A percentile compares a stretch with the other conserved stretches of the same genome.
Evolutionary conservation across 1,140 invertebrate genomes (phyloP).

Genomic region (Oppia nitens): DNA sequence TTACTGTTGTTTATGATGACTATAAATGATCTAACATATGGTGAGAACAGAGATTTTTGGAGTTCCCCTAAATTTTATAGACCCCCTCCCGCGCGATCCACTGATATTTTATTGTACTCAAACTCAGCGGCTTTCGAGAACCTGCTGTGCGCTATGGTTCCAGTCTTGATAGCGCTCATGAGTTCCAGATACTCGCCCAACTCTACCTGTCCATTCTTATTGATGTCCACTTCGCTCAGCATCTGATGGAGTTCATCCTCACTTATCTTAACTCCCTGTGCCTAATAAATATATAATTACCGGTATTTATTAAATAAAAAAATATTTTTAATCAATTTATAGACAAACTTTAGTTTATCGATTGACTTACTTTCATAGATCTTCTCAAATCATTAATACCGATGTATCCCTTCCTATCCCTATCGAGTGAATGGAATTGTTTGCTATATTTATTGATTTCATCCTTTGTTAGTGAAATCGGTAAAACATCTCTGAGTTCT

Average conservation of each 20-base stretch:
- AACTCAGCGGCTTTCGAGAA: constrained; percentile 80
- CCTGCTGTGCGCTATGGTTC: constrained; percentile 68
- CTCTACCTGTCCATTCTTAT: constrained; percentile 98
- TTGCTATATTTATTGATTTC: constrained; percentile 88
- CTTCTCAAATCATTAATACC: constrained; percentile 90
- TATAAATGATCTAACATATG: no score
- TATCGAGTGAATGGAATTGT: constrained; percentile 84
- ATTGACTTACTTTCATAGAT: constrained; percentile 63
- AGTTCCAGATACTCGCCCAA: constrained; percentile 97
- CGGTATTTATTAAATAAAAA: constrained; percentile 39
- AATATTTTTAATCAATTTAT: constrained; percentile 39
- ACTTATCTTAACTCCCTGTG: constrained; percentile 69
- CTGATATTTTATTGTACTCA: constrained; percentile 61
- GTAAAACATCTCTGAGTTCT: constrained; percentile 61
- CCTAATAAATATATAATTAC: constrained; percentile 47
- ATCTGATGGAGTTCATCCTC: constrained; percentile 95
- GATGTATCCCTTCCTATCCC: constrained; percentile 90
- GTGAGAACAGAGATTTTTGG: no score
- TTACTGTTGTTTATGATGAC: no score
- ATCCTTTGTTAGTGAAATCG: constrained; percentile 81
- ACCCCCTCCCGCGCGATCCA: constrained; percentile 84
- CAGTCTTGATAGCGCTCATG: constrained; percentile 92
- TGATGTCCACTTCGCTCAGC: constrained; percentile 91
- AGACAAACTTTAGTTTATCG: not conserved
- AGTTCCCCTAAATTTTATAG: no score